Evolutionary conservation across 2,797 vertebrate genomes (phyloP).

Genomic region (Spea hammondii): DNA sequence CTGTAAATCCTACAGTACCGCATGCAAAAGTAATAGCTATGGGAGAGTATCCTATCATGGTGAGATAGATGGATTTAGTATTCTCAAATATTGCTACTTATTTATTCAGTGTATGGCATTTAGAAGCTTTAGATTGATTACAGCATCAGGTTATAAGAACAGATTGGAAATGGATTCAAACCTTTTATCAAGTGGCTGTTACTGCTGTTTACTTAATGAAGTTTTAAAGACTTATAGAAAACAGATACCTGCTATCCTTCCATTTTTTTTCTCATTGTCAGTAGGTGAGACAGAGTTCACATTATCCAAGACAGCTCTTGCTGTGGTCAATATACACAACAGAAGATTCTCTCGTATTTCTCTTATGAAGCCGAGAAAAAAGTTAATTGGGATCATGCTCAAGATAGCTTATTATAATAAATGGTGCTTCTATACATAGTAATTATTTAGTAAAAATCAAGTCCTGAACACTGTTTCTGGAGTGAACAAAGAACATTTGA

Average conservation of each 20-base stretch:
- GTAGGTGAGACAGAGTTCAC: conserved; percentile 39
- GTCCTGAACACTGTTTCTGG: too few relatives aligned
- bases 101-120: conserved; percentile 40
- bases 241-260: conserved; percentile 44
- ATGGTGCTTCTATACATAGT: conserved; percentile 13
- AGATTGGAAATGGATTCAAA: conserved; percentile 48
- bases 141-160: conserved; percentile 39
- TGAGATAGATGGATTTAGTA: conserved; percentile 34
- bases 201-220: conserved; percentile 49
- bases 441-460: conserved; percentile 6
- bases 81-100: conserved; percentile 38
- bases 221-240: conserved; percentile 46
- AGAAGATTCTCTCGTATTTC: conserved; percentile 20
- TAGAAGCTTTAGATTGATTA: conserved; percentile 45
- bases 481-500: too few relatives aligned
- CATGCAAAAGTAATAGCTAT: conserved; percentile 30
- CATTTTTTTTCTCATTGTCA: conserved; percentile 34
- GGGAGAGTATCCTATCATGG: conserved; percentile 24
- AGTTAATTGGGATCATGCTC: conserved; percentile 50
- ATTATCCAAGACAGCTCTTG: conserved; percentile 44
- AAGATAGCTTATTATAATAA: conserved; percentile 32
- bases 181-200: conserved; percentile 47
- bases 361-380: conserved; percentile 27
- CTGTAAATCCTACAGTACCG: conserved; percentile 23
- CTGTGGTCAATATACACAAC: conserved; percentile 41